Base-by-base conservation (phyloP, 2,113 vertebrate genomes). In the Phocoena sinus region DNA sequence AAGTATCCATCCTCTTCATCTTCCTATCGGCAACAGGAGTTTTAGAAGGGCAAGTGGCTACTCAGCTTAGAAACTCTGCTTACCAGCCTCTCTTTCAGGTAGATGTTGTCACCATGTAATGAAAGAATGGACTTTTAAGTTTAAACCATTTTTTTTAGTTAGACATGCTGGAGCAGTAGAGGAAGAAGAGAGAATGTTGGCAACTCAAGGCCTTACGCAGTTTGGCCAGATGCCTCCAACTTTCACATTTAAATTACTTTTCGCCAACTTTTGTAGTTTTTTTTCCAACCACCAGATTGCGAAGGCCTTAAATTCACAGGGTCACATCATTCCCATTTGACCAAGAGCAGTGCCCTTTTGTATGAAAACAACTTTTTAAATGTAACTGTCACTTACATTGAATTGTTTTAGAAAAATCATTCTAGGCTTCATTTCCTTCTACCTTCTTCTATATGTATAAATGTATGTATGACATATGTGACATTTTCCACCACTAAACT, bases 231-330 rank as follows among this genome's bases (percentile, higher is more conserved):
- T 65, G 41, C 77, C 53, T 81, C 67, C 18, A 44, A 28, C 20
- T 73, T 94, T 93, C 84, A 92, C 20, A 15, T 91, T 67, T 93
- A 97, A 95, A 73, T 92, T 47, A 73, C 81, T 91, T 97, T 95
- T 87, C 60, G 58, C 86, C 60, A 76, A 21, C 25, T 80, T 94
- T 58, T 60, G 95, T 85, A 65, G 41, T 85, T 96, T 60, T 90
- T 94, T 0, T 0, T 28, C 89, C 81, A 96, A 20, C 26, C 20
- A 65, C 38, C 47, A 83, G 67, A 93, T 47, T 70, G 62, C 36
- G 38, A 94, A 47, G 20, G 28, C 62, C 36, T 95, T 79, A 74
- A 25, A 87, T 91, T 41, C 70, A 73, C 25, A 91, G 89, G 50
- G 28, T 87, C 33, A 33, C 56, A 23, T 91, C 63, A 65, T 79